Percentiles rank a stretch among this genome's conserved stretches.
Conservation (phyloP, 2,888 invertebrate species). For the Gibbula magus region DNA sequence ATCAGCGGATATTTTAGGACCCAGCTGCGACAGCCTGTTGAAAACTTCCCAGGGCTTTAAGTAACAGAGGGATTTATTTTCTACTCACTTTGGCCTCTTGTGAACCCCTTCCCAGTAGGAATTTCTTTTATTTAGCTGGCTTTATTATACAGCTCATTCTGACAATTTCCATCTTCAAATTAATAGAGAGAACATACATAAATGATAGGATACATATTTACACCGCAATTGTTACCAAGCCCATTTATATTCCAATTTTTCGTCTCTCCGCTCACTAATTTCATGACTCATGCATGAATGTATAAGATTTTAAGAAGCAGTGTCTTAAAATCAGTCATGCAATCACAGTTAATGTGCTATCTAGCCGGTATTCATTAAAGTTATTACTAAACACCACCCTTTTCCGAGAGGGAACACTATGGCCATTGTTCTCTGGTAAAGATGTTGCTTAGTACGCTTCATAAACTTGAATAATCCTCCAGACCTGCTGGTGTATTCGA, state of each 20-base stretch:
- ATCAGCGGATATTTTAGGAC: conserved; percentile 14
- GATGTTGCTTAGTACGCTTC: conserved; percentile 5
- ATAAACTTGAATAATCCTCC: conserved; percentile 4
- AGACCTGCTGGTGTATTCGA: not conserved
- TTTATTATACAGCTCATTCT: not conserved
- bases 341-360: conserved; percentile 6
- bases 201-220: not conserved
- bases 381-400: not conserved
- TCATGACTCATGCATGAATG: conserved; percentile 8
- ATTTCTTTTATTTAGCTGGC: not conserved
- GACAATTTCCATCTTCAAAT: conserved; percentile 5
- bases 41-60: not conserved
- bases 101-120: conserved; percentile 13
- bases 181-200: conserved; percentile 10
- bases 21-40: conserved; percentile 16
- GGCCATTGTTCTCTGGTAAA: not conserved
- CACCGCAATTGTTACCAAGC: not conserved
- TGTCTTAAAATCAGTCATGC: conserved; percentile 22
- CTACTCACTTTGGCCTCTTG: not conserved
- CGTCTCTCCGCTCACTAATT: conserved; percentile 7
- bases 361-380: conserved; percentile 12
- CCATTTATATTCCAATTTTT: conserved; percentile 14
- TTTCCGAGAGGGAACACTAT: not conserved
- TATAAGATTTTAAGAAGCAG: conserved; percentile 16
- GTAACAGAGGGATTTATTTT: conserved; percentile 15